These are phyloP conservation scores for Himantopus leucocephalus DNA, from an alignment of 2,113 vertebrate genomes.

Conservation along the genomic window DNA sequence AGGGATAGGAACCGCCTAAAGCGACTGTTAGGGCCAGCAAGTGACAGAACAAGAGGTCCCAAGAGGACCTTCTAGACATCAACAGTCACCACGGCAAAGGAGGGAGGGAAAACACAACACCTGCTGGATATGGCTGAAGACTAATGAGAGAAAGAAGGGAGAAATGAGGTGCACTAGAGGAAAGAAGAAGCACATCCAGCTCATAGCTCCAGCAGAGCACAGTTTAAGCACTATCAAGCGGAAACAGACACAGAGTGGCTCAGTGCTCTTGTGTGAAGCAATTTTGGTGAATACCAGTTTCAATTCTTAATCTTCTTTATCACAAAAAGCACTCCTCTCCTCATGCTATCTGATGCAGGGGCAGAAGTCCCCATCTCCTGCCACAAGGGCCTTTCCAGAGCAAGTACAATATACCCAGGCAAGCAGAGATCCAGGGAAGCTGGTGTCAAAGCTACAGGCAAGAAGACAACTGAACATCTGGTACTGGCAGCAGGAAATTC, in stretches of 20 bases:
- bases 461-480: neutral
- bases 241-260: neutral
- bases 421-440: neutral
- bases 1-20: neutral
- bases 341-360: neutral
- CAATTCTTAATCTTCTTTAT: neutral
- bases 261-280: neutral
- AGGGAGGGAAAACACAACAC: neutral
- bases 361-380: neutral
- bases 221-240: neutral
- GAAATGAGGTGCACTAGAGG: neutral
- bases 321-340: neutral
- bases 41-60: neutral
- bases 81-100: neutral
- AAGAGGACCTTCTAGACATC: rapidly evolving
- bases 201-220: neutral
- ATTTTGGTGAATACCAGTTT: neutral
- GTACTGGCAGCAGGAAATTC: neutral
- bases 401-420: neutral
- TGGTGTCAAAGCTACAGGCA: neutral
- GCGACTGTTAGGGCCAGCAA: neutral
- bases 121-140: neutral
- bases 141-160: neutral
- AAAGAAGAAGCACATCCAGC: neutral
- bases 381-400: neutral